Conservation (phyloP, 2,797 vertebrate species). For the Phoeniculus purpureus region DNA sequence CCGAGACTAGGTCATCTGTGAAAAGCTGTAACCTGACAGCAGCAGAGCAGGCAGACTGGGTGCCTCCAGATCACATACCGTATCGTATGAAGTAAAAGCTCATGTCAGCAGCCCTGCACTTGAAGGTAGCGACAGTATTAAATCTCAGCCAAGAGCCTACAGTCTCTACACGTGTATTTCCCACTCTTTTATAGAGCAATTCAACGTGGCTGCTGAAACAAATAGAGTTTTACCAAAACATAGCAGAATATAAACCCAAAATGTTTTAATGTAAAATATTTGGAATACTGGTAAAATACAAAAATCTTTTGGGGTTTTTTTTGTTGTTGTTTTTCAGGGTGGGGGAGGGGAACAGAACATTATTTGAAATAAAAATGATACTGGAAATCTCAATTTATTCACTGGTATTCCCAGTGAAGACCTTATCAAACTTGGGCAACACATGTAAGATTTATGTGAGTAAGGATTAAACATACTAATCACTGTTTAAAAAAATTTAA, state of each 20-base stretch:
- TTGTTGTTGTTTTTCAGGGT: background rate
- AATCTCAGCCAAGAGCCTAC: background rate
- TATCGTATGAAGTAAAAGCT: slow-evolving; percentile 37
- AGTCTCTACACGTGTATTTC: background rate
- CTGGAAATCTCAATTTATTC: background rate
- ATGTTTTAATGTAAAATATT: background rate
- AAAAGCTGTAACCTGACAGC: slow-evolving; percentile 54
- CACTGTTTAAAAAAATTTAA: background rate
- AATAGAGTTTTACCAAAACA: background rate
- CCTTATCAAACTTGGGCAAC: background rate
- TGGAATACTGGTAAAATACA: background rate
- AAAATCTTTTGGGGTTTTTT: background rate
- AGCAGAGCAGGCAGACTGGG: slow-evolving; percentile 33
- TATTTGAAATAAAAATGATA: background rate
- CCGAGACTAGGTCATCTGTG: slow-evolving; percentile 70
- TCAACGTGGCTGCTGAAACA: background rate
- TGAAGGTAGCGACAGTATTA: background rate
- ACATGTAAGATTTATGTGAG: background rate
- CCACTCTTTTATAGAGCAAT: background rate
- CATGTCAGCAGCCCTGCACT: background rate
- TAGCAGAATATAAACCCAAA: background rate
- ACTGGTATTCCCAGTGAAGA: background rate
- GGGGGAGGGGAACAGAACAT: background rate
- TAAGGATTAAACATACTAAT: background rate
- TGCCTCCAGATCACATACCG: slow-evolving; percentile 37